phyloP scores from a whole-genome alignment of 2,113 vertebrate genomes.

The Mirza zaza region DNA sequence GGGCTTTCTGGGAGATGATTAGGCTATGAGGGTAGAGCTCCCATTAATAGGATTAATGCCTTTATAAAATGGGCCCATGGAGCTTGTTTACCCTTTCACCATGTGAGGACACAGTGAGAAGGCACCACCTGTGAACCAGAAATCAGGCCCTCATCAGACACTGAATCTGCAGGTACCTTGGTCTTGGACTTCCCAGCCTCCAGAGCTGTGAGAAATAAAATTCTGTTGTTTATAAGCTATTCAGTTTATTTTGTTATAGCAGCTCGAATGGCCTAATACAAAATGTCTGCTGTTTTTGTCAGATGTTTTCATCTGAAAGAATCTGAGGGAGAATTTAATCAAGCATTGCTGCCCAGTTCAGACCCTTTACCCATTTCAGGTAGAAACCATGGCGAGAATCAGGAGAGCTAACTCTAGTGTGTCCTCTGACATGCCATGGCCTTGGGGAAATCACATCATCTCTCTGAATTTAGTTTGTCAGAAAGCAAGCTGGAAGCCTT shows the following conservation, averaged over 20 bases:
- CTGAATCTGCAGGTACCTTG: not conserved
- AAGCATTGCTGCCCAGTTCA: not conserved
- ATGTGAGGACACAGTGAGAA: not conserved
- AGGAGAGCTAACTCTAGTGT: not conserved
- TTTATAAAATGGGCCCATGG: not conserved
- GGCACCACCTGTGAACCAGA: not conserved
- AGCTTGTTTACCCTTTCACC: not conserved
- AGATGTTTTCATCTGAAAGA: not conserved
- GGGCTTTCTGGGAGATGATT: not conserved
- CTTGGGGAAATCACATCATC: not conserved
- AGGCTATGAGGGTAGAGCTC: not conserved
- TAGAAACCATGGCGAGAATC: not conserved
- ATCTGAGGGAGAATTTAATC: not conserved
- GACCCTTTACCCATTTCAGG: not conserved
- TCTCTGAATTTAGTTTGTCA: not conserved
- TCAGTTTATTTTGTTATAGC: not conserved
- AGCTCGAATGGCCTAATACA: not conserved
- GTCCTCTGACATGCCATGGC: not conserved
- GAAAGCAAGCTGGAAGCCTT: not conserved
- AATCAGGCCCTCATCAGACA: not conserved
- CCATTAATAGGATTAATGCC: not conserved
- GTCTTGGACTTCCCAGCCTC: not conserved
- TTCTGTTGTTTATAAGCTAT: not conserved
- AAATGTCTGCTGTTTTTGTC: not conserved
- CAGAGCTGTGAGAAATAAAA: not conserved